Conservation (phyloP, 2,113 vertebrate genomes). For the Leptobrachium ailaonicum region DNA sequence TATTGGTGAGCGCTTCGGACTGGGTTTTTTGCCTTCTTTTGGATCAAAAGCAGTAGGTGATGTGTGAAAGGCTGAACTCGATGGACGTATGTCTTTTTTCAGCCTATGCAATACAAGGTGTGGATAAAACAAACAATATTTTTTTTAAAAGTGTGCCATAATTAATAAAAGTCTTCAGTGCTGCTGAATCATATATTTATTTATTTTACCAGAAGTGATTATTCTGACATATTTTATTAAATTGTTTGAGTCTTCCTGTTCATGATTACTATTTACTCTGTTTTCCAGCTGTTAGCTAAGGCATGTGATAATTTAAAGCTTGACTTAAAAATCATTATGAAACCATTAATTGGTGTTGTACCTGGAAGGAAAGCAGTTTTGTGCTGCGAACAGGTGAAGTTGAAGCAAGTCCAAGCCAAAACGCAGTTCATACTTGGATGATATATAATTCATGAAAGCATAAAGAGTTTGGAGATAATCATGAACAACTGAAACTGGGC, state of each 20-base stretch:
- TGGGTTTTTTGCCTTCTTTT: too few species aligned
- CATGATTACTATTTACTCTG: not conserved
- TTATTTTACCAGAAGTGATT: too few species aligned
- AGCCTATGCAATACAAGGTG: too few species aligned
- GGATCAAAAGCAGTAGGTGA: too few species aligned
- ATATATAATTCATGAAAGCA: constrained; percentile 1
- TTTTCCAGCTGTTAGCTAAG: not conserved
- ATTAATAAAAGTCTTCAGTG: too few species aligned
- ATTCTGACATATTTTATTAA: not conserved
- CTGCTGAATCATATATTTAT: too few species aligned
- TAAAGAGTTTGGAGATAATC: constrained; percentile 23
- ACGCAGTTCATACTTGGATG: constrained; percentile 21
- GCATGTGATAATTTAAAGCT: not conserved
- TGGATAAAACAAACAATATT: too few species aligned
- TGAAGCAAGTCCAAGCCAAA: constrained; percentile 18
- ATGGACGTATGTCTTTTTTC: too few species aligned
- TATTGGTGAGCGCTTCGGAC: too few species aligned
- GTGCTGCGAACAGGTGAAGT: not conserved
- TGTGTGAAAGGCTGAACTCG: too few species aligned
- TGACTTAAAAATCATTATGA: not conserved
- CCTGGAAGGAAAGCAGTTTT: not conserved
- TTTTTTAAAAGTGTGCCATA: too few species aligned
- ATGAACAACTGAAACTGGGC: constrained; percentile 30
- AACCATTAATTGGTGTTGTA: not conserved
- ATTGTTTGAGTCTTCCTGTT: not conserved